A percentile compares a stretch with the other conserved stretches of the same genome.
Conservation (phyloP, 2,113 vertebrate genomes). For the Alouatta palliata region DNA sequence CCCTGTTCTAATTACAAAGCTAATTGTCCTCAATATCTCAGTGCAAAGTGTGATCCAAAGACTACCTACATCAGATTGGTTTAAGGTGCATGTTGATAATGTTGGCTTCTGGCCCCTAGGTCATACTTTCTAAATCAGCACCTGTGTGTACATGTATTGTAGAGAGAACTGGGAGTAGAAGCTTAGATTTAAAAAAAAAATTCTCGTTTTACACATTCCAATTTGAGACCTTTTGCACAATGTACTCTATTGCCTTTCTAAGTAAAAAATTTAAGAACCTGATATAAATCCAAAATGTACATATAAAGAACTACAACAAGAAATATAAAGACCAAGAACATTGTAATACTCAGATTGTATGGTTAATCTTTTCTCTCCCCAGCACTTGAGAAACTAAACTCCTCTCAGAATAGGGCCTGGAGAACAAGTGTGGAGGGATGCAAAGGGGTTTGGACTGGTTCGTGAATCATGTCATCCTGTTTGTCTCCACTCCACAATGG, state of each 20-base stretch:
- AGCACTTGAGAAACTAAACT: neutral
- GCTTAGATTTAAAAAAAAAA: neutral
- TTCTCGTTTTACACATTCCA: neutral
- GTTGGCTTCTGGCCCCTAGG: neutral
- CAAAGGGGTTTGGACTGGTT: neutral
- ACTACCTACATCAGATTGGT: neutral
- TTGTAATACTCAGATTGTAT: neutral
- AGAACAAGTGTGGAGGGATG: neutral
- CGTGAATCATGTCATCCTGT: neutral
- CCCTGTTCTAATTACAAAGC: neutral
- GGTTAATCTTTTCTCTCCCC: neutral
- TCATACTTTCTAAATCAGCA: neutral
- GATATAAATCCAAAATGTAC: neutral
- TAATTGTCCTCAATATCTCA: neutral
- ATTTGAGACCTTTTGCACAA: neutral
- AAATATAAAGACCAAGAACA: neutral
- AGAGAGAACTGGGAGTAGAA: neutral
- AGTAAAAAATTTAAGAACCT: neutral
- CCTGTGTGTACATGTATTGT: neutral
- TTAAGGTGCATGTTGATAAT: neutral
- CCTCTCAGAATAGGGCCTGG: neutral
- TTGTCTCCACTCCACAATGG: neutral
- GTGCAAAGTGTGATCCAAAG: neutral
- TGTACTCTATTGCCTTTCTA: neutral
- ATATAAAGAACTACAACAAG: neutral